Conservation (phyloP, 2,113 vertebrate species). For the Tretioscincus oriximinensis region DNA sequence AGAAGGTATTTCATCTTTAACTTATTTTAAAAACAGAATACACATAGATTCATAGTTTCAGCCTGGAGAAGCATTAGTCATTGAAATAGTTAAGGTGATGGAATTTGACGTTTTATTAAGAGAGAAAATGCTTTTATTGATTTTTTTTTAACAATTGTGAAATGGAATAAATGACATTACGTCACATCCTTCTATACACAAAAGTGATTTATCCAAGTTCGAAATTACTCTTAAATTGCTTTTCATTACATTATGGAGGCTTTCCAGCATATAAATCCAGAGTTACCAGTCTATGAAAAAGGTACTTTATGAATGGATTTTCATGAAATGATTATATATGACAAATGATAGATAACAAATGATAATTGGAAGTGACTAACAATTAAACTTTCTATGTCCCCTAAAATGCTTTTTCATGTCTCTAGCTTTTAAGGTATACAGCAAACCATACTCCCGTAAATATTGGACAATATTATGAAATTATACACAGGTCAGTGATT, state of each 20-base stretch:
- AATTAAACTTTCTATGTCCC: slow-evolving; percentile 7
- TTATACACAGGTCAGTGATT: not conserved
- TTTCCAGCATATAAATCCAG: slow-evolving; percentile 58
- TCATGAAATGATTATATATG: slow-evolving; percentile 35
- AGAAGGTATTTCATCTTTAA: too few species aligned
- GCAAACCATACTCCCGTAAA: slow-evolving; percentile 13
- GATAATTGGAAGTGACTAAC: slow-evolving; percentile 47
- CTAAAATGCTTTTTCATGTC: not conserved
- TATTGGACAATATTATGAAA: not conserved
- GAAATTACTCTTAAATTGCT: slow-evolving; percentile 62
- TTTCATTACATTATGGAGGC: slow-evolving; percentile 65
- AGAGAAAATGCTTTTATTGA: not conserved
- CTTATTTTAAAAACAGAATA: too few species aligned
- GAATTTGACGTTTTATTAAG: not conserved
- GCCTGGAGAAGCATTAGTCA: not conserved
- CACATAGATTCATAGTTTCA: not conserved
- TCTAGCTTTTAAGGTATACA: slow-evolving; percentile 3
- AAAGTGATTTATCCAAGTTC: slow-evolving; percentile 59
- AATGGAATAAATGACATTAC: slow-evolving; percentile 50
- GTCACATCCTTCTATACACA: slow-evolving; percentile 30
- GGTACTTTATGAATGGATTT: slow-evolving; percentile 55
- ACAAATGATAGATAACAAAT: slow-evolving; percentile 39
- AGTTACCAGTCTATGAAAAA: slow-evolving; percentile 41
- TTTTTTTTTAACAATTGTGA: slow-evolving; percentile 16
- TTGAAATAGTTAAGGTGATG: not conserved